Evolutionary conservation across 2,888 invertebrate species (phyloP).

Genomic region (Osedax fenrisi): DNA sequence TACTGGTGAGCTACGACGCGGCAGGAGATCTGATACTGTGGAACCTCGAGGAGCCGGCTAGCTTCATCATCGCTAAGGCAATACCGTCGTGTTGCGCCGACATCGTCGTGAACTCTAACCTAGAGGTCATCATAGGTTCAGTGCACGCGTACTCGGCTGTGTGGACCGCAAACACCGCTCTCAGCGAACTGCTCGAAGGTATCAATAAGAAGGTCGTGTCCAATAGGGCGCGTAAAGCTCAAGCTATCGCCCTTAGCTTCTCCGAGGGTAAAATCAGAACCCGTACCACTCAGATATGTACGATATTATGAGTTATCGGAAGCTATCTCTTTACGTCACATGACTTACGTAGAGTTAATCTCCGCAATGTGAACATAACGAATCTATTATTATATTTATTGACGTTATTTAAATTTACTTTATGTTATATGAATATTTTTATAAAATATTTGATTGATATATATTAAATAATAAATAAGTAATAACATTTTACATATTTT

Average conservation of each 20-base stretch:
- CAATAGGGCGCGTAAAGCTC: background rate
- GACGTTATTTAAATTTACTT: too few relatives aligned
- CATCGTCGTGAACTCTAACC: background rate
- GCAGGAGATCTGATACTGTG: background rate
- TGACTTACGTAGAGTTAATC: too few relatives aligned
- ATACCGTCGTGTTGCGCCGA: background rate
- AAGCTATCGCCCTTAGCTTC: background rate
- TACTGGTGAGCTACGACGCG: background rate
- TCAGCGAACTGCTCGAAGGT: background rate
- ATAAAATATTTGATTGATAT: too few relatives aligned
- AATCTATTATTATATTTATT: too few relatives aligned
- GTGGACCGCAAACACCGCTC: background rate
- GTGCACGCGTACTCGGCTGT: background rate
- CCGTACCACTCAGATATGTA: background rate
- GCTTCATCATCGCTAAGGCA: background rate
- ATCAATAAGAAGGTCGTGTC: background rate
- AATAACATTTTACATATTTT: too few relatives aligned
- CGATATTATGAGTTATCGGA: too few relatives aligned
- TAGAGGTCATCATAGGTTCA: background rate
- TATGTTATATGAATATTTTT: too few relatives aligned
- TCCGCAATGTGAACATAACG: too few relatives aligned
- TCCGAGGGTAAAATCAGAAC: background rate
- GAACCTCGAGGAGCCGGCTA: background rate
- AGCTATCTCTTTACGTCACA: too few relatives aligned
- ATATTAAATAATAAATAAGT: too few relatives aligned